Base-by-base conservation (phyloP, 2,113 vertebrate species). In the Nibea albiflora region DNA sequence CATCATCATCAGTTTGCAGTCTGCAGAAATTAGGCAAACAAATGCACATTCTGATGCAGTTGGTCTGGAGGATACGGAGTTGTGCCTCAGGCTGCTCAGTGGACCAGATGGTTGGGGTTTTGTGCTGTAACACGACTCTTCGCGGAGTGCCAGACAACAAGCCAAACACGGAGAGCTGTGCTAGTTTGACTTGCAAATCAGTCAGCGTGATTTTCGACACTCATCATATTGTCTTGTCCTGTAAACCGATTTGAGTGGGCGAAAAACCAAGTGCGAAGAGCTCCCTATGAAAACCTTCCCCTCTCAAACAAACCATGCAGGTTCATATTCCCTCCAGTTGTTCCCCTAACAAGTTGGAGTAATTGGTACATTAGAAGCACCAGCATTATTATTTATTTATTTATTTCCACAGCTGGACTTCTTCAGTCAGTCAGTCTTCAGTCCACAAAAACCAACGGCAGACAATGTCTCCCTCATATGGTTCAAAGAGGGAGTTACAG, bases 381-480 rank as follows among this genome's bases (percentile, higher is more conserved):
- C 35, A 26, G 22, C 26, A 46, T 8, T 17, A n/a, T 44, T 4
- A 24, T 20, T 20, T 31, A 5, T 5, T 31, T 8, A 0, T 35
- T 35, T 35, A 26, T 35, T 35, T 5, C 5, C 2, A 16, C n/a
- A 54, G 4, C 24, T 15, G 14, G 5, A 39, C 20, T 47, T 17
- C 61, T 35, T 20, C 26, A 28, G n/a, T n/a, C n/a, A n/a, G n/a
- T n/a, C n/a, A n/a, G n/a, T n/a, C 11, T 10, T 24, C 35, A 35
- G 0, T 1, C 7, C 12, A 16, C 8, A 60, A 4, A 26, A 15
- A 11, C 11, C 15, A 81, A 5, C 53, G 53, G 50, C 8, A 31
- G 78, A 73, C 86, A 78, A 75, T 71, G 76, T 76, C 85, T 62
- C 90, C 90, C 76, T 54, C 90, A 0, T 81, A 87, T 89, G 90